Base-by-base conservation (phyloP, 1,140 invertebrate genomes). In the Zaprionus ornatus region DNA sequence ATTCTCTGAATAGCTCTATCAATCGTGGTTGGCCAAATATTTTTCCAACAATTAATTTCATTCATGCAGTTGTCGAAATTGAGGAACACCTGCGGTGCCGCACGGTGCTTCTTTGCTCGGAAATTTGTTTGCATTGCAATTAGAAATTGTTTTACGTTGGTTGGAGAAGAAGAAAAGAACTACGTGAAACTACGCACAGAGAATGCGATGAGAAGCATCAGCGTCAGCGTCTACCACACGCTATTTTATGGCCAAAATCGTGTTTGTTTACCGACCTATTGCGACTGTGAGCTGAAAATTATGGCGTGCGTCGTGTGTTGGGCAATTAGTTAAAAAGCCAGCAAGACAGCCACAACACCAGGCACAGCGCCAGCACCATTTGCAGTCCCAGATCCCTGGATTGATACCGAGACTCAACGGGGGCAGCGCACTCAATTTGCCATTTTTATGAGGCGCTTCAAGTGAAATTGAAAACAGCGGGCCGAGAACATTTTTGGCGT, bases 101-200 rank as follows among this genome's bases (percentile, higher is more conserved):
- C 40, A 45, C 40, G 40, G 40, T 45, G 40, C 40, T 45, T 45
- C 40, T n/a, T 45, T n/a, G 40, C 70, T 64, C 50, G 35, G 27
- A 76, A 88, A 85, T 90, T 64, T 90, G 85, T 88, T 90, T 90
- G 88, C 79, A 74, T 88, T 90, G 85, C 85, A 90, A 90, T 88
- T 90, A 88, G 77, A 81, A 77, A 77, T 77, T 81, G 70, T 74
- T 86, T 67, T 61, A 35, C 40, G n/a, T 45, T 42, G 25, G 57
- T 42, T 65, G 35, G 23, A 25, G 54, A 63, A 15, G 48, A 71
- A 71, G 37, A 25, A n/a, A 13, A 25, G 12, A 13, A 1, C 5
- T 4, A n/a, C 13, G 4, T 1, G 15, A 68, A 68, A 48, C 21
- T 60, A 59, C 48, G 48, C 60, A 55, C 68, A 13, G n/a, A 17